These are phyloP conservation scores for Anguilla pacifica DNA, from an alignment of 2,797 vertebrate genomes.

Conservation along the genomic window DNA sequence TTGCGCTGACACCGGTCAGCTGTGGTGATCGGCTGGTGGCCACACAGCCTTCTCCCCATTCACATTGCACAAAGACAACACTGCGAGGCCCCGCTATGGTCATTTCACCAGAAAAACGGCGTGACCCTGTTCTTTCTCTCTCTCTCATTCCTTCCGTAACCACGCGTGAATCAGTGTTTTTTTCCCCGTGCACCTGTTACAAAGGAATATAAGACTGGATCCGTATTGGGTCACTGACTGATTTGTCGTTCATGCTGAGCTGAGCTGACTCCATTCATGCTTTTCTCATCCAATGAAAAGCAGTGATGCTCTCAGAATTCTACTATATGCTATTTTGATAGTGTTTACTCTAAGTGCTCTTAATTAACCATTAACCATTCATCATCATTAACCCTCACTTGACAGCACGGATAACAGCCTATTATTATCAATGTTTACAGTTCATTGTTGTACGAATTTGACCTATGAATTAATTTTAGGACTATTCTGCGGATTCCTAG, in stretches of 20 bases:
- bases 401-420: neutral
- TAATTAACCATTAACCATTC: neutral
- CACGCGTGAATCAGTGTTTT: neutral
- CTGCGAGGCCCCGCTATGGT: neutral
- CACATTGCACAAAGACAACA: conserved; percentile 8
- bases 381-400: neutral
- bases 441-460: neutral
- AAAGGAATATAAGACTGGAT: neutral
- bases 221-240: neutral
- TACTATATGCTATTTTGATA: neutral
- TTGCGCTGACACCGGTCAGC: neutral
- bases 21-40: neutral
- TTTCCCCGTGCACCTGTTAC: conserved; percentile 7
- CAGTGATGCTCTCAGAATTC: neutral
- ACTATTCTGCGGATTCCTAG: neutral
- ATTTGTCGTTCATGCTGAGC: neutral
- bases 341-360: neutral
- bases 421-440: neutral
- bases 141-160: neutral
- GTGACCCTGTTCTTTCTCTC: conserved; percentile 4
- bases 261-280: neutral
- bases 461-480: neutral
- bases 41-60: neutral
- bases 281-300: neutral
- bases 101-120: neutral